phyloP scores from a whole-genome alignment of 2,113 vertebrate species.

The Numida meleagris region DNA sequence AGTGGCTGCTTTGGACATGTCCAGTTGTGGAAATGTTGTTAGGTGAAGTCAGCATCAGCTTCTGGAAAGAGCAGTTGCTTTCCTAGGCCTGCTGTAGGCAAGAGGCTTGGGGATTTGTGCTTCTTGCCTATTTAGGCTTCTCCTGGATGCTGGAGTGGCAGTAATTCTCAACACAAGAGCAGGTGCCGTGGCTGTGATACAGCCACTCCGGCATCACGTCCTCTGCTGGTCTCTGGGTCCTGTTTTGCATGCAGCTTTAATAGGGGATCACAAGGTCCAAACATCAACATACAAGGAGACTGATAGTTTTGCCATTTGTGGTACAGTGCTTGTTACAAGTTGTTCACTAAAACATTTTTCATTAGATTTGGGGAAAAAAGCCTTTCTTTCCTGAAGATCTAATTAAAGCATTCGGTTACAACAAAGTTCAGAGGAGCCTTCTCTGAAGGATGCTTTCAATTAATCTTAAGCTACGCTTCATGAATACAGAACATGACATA shows the following conservation, averaged over 20 bases:
- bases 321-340: neutral
- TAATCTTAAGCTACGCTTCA: neutral
- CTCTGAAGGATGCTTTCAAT: neutral
- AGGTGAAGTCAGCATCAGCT: neutral
- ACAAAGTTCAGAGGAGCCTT: neutral
- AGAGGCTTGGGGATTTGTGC: neutral
- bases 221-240: neutral
- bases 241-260: neutral
- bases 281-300: fast-evolving
- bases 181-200: neutral
- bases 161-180: neutral
- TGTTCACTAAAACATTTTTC: neutral
- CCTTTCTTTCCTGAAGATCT: neutral
- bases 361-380: neutral
- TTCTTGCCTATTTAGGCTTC: neutral
- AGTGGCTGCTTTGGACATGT: neutral
- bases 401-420: neutral
- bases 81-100: neutral
- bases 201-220: neutral
- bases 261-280: neutral
- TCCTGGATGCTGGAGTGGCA: neutral
- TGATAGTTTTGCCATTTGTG: neutral
- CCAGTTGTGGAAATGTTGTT: neutral
- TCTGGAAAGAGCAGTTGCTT: neutral
- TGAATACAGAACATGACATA: neutral